Evolutionary conservation across 2,888 invertebrate genomes (phyloP), one percentile per base, ranked within the genome.

Genomic region (Agrochola circellaris): DNA sequence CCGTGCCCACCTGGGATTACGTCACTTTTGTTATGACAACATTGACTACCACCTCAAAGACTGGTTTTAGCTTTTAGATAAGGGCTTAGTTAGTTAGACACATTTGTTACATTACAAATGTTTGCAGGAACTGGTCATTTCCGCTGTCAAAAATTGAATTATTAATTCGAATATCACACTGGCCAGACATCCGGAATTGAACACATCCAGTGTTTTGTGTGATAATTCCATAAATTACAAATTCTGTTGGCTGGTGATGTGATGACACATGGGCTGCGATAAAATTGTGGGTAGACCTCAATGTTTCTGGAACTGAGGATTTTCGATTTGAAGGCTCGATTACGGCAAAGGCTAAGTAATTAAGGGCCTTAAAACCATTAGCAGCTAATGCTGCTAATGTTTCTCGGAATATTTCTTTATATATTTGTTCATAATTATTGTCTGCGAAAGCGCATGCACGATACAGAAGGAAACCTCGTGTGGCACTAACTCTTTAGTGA

Each of bases 1-100:
- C 23, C n/a, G n/a, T 67, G 48, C 15, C 5, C 2, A 30, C 30
- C 1, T 66, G 34, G 17, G 17, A 3, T n/a, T 54, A 72, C 51
- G 13, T 79, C 70, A 42, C 58, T 34, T 54, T 56, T 61, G 56
- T 70, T 83, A 48, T 62, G 58, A 67, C 62, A 56, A 72, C 68
- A 65, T 73, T 73, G 56, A 20, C 48, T 7, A 58, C 70, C 74
- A 80, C 75, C 70, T 84, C 67, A 34, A 4, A 83, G 58, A 70
- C 70, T 48, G 58, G 30, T 23, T 65, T 26, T 73, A 51, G 62
- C 20, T 30, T 56, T 42, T 17, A 30, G 38, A 30, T 54, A 77
- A 38, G 17, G 34, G 26, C 56, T 17, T 34, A 34, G 34, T 17
- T 34, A 34, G 34, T 34, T 34, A 13, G 51, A 17, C n/a, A 70